Conservation (phyloP, 2,888 invertebrate species). For the Lutraria lutraria region DNA sequence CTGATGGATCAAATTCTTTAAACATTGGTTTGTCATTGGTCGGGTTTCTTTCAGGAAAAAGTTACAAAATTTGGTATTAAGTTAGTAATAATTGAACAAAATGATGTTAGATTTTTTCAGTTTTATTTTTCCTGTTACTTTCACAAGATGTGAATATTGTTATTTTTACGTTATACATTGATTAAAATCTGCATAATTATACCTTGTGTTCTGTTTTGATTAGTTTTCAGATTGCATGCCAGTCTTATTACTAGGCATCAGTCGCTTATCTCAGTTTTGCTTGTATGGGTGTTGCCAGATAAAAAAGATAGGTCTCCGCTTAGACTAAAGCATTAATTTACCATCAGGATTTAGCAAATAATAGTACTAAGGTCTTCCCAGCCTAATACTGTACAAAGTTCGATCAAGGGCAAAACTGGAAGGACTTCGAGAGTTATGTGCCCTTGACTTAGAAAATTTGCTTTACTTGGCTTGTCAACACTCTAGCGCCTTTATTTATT, state of each 20-base stretch:
- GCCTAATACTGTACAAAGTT: too few species aligned
- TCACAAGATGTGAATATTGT: slow-evolving; percentile 36
- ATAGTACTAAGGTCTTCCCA: too few species aligned
- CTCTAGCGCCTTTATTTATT: too few species aligned
- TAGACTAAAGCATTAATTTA: too few species aligned
- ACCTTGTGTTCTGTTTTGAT: neutral
- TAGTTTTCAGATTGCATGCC: neutral
- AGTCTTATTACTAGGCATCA: neutral
- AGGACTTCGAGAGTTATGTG: too few species aligned
- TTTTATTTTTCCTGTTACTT: slow-evolving; percentile 23
- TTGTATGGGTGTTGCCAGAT: neutral
- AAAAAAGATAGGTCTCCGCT: too few species aligned
- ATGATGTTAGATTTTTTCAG: slow-evolving; percentile 29
- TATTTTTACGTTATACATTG: neutral
- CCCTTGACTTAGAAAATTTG: too few species aligned
- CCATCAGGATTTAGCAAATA: too few species aligned
- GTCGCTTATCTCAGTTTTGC: neutral
- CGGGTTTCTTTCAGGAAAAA: neutral
- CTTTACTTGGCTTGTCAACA: too few species aligned
- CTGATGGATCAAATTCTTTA: neutral
- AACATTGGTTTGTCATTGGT: neutral
- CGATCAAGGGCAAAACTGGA: too few species aligned
- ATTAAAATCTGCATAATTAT: slow-evolving; percentile 5
- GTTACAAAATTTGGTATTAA: neutral
- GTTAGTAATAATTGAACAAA: slow-evolving; percentile 15